Conservation (phyloP, 1,140 invertebrate species). For the Eupristina koningsbergeri region DNA sequence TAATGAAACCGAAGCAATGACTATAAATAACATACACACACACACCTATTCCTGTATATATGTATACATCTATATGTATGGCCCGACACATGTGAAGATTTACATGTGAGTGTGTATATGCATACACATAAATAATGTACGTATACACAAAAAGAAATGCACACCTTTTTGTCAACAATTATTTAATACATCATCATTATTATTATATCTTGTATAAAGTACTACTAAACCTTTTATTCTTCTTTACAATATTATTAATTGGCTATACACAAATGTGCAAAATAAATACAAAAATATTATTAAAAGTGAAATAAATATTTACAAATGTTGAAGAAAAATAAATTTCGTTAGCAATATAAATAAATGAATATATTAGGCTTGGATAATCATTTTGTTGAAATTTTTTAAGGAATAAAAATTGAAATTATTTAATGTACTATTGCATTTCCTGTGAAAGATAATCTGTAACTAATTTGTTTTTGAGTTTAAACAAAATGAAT, state of each 20-base stretch:
- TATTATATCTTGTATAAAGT: conserved; percentile 73
- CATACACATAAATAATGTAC: conserved; percentile 50
- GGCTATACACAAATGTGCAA: conserved; percentile 57
- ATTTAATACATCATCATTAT: conserved; percentile 73
- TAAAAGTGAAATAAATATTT: conserved; percentile 23
- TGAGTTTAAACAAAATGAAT: conserved; percentile 21
- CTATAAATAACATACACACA: conserved; percentile 60
- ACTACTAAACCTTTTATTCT: conserved; percentile 66
- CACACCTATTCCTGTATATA: conserved; percentile 48
- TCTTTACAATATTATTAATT: conserved; percentile 69
- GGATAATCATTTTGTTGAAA: conserved; percentile 50
- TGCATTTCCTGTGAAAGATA: conserved; percentile 20
- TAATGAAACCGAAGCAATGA: conserved; percentile 51
- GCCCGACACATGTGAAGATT: conserved; percentile 49
- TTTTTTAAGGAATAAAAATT: conserved; percentile 7
- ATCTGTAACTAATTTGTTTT: conserved; percentile 43
- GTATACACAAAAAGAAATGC: conserved; percentile 55
- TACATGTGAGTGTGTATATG: conserved; percentile 43
- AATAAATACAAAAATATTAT: conserved; percentile 42
- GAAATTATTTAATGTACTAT: conserved; percentile 36
- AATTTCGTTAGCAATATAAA: conserved; percentile 3
- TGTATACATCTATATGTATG: conserved; percentile 47
- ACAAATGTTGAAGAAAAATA: neutral
- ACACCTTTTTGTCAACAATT: conserved; percentile 72
- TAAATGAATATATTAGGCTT: neutral